Conservation (phyloP, 2,888 invertebrate species). For the Aleiodes alternator region DNA sequence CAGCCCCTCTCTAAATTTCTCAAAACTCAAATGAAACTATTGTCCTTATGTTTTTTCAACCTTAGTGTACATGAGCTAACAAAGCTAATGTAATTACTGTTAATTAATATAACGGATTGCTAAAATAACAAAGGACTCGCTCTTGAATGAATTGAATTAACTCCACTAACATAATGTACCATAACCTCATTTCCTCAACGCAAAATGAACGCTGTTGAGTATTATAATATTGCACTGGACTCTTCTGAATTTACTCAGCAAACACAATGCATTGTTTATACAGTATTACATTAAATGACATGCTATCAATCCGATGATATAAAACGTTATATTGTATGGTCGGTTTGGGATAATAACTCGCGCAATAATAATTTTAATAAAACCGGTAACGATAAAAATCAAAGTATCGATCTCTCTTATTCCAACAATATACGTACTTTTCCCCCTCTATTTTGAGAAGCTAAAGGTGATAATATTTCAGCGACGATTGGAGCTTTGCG, state of each 20-base stretch:
- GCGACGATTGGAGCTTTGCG: conserved; percentile 61
- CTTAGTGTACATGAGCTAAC: no score
- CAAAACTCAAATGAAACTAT: no score
- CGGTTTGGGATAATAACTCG: no score
- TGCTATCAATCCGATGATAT: background rate
- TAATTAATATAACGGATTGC: no score
- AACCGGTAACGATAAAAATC: conserved; percentile 9
- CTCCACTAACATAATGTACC: background rate
- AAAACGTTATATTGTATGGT: no score
- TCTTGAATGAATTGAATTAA: no score
- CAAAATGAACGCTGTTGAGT: background rate
- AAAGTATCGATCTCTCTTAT: conserved; percentile 4
- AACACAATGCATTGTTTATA: background rate
- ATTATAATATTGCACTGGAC: conserved; percentile 3
- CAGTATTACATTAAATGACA: conserved; percentile 5
- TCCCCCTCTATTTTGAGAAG: background rate
- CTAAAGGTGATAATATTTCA: conserved; percentile 27
- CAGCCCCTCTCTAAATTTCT: no score
- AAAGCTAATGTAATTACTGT: no score
- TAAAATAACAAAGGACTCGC: no score
- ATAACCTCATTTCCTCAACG: background rate
- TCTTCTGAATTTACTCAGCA: background rate
- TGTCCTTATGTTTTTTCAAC: no score
- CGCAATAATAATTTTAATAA: no score
- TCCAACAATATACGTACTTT: conserved; percentile 15